Evolutionary conservation across 2,888 invertebrate genomes (phyloP).

Genomic region (Chironomus riparius): DNA sequence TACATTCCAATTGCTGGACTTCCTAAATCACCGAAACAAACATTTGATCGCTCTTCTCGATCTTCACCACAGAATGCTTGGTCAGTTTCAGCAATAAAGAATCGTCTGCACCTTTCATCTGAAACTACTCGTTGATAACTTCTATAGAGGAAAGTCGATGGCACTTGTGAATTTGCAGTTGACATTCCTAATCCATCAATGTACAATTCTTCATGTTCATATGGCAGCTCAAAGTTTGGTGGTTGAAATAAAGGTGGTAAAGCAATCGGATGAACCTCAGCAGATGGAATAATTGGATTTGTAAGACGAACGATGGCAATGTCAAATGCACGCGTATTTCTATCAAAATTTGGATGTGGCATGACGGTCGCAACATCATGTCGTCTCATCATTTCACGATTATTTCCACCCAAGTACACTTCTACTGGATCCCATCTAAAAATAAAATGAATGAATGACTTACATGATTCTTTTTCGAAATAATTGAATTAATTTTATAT

Average conservation of each 20-base stretch:
- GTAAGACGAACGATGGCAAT: conserved; percentile 15
- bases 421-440: background rate
- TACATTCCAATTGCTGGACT: conserved; percentile 4
- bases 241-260: background rate
- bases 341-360: background rate
- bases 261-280: background rate
- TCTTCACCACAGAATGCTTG: conserved; percentile 22
- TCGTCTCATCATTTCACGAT: conserved; percentile 1
- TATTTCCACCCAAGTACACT: conserved; percentile 1
- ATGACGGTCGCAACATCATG: background rate
- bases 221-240: background rate
- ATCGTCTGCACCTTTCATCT: background rate
- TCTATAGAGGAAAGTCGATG: background rate
- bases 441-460: too few species aligned
- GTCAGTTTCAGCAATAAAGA: background rate
- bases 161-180: background rate
- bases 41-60: background rate
- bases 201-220: conserved; percentile 9
- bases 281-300: conserved; percentile 1
- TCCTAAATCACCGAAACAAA: conserved; percentile 23
- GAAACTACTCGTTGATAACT: background rate
- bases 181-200: conserved; percentile 3
- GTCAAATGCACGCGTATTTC: conserved; percentile 12
- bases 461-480: too few species aligned
- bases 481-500: background rate